Base-by-base conservation (phyloP, 2,888 invertebrate species). In the Drosophila niveifrons region DNA sequence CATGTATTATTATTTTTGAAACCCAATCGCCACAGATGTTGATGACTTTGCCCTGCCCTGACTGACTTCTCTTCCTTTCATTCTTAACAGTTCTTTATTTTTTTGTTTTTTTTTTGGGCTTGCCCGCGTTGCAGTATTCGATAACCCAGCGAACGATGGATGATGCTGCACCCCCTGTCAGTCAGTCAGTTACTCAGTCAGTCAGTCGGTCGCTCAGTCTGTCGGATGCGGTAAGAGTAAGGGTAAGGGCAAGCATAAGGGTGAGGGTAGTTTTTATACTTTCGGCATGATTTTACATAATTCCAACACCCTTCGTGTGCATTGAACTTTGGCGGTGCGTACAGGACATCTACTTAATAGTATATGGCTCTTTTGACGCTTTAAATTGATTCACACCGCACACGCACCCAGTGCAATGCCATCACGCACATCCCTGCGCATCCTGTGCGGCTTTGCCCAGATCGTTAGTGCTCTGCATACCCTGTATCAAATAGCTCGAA, bases 311-410 rank as follows among this genome's bases (percentile, higher is more conserved):
- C 78, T 74, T 53, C 62, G 44, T 58, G 51, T 62, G 70, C 61
- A 64, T 72, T 70, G 87, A 81, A 75, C 74, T 82, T 82, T 80
- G 34, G 62, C 46, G 23, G 23, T 50, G 36, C 44, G 58, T 17
- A 23, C 69, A 74, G 86, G 80, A 89, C 88, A 89, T 85, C 80
- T 64, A 61, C 71, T 80, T 72, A 88, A 86, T 80, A 69, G 68
- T 82, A 55, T 76, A 80, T 46, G 73, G 70, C 84, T 80, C 78
- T 72, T 80, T 80, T 83, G 78, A 86, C 80, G 86, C 83, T 86
- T 89, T 80, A 89, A 86, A 86, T 86, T 89, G 88, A 86, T 86
- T 86, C 86, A 88, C 88, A 88, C 83, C 78, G 80, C 75, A 65
- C 89, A 86, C 87, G 82, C 83, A 78, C 55, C 56, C 18, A 59